Evolutionary conservation across 2,797 vertebrate genomes (phyloP).

Genomic region (Enoplosus armatus): DNA sequence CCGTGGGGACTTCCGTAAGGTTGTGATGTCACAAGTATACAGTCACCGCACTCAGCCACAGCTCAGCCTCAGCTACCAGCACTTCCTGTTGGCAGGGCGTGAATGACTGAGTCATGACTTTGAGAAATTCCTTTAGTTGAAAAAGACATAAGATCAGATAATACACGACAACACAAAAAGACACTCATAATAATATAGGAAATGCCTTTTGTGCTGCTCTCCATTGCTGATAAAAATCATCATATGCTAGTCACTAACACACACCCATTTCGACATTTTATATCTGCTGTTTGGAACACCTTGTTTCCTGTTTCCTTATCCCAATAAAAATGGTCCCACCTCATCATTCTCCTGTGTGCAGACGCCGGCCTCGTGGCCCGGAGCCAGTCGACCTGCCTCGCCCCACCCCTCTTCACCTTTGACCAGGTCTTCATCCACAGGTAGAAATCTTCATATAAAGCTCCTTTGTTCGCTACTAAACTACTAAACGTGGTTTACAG

Average conservation of each 20-base stretch:
- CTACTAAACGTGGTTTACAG: constrained; percentile 3
- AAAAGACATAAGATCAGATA: no score
- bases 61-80: no score
- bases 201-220: background rate
- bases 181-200: no score
- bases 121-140: no score
- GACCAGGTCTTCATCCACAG: constrained; percentile 47
- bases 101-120: no score
- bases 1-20: no score
- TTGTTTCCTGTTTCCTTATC: background rate
- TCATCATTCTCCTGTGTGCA: constrained; percentile 10
- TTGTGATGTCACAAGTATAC: no score
- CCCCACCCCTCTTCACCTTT: constrained; percentile 34
- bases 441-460: constrained; percentile 25
- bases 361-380: constrained; percentile 41
- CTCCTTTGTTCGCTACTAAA: background rate
- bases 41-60: no score
- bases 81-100: no score
- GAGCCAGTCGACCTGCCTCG: constrained; percentile 18
- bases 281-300: background rate
- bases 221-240: background rate
- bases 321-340: background rate
- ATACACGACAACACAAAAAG: no score
- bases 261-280: background rate
- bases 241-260: background rate